Base-by-base conservation (phyloP, 1,140 invertebrate genomes). In the Radopholus similis region DNA sequence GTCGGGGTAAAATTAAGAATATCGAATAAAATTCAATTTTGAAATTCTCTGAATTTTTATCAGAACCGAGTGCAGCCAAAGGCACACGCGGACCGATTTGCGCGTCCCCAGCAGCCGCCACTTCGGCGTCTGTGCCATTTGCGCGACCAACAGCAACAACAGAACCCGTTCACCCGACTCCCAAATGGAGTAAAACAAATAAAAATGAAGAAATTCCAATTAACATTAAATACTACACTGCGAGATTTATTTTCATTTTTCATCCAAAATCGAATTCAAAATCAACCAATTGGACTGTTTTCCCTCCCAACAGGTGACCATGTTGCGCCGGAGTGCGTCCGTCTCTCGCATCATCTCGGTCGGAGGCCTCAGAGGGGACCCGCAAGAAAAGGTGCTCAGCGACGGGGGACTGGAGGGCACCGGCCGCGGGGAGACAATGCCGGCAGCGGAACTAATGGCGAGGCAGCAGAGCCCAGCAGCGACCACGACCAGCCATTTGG, bases 131-230 rank as follows among this genome's bases (percentile, higher is more conserved):
- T 65, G n/a, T 65, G 64, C 49, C 64, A 65, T 55, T 37, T 55
- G 11, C 55, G 40, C 21, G 8, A 26, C 30, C 54, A 49, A 30
- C 66, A 35, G 9, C 62, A 26, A 18, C 28, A 47, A 26, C 28
- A 51, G 30, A 30, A 37, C 13, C 23, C 32, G 38, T 49, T 28
- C 21, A 9, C 35, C 9, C 18, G 8, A 59, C 28, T 21, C 8
- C 11, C 42, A 62, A 47, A 59, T n/a, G 56, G 30, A 23, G 56
- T 59, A 9, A 59, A 55, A 55, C 28, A 66, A 66, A n/a, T 67
- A 44, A 69, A 37, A 38, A n/a, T 35, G n/a, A 15, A 37, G n/a
- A 44, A 1, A 32, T 51, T 42, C 23, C 9, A 30, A 40, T 38
- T 3, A 37, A 18, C n/a, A 38, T 8, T n/a, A 23, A 66, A 18